Evolutionary conservation across 2,797 vertebrate species (phyloP).

Genomic region (Euphonia xanthogaster): DNA sequence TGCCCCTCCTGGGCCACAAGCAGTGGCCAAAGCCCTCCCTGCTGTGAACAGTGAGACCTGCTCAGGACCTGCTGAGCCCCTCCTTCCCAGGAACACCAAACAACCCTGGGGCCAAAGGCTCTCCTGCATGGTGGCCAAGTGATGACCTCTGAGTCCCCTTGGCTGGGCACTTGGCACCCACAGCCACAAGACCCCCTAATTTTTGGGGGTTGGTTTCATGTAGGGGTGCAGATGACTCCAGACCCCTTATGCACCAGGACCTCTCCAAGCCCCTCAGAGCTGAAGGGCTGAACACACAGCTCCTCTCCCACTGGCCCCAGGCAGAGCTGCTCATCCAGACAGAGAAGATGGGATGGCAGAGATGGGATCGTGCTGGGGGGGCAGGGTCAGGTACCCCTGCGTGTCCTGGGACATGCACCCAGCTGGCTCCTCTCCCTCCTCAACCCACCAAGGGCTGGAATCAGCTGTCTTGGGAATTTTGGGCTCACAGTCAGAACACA

Average conservation of each 20-base stretch:
- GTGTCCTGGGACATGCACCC: not conserved
- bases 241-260: not conserved
- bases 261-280: not conserved
- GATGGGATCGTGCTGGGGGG: not conserved
- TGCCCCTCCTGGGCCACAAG: not conserved
- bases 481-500: not conserved
- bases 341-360: not conserved
- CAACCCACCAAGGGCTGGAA: not conserved
- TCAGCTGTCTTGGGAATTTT: not conserved
- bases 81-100: not conserved
- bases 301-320: not conserved
- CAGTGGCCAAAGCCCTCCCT: not conserved
- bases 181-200: not conserved
- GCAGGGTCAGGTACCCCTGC: not conserved
- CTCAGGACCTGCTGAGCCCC: not conserved
- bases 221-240: not conserved
- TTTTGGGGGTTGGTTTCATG: not conserved
- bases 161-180: not conserved
- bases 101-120: not conserved
- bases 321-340: not conserved
- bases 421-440: not conserved
- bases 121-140: rapidly evolving
- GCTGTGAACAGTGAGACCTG: not conserved
- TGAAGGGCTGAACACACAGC: rapidly evolving
- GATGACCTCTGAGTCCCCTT: not conserved